Conservation (phyloP, 2,113 vertebrate species). For the Bostrychus sinensis region DNA sequence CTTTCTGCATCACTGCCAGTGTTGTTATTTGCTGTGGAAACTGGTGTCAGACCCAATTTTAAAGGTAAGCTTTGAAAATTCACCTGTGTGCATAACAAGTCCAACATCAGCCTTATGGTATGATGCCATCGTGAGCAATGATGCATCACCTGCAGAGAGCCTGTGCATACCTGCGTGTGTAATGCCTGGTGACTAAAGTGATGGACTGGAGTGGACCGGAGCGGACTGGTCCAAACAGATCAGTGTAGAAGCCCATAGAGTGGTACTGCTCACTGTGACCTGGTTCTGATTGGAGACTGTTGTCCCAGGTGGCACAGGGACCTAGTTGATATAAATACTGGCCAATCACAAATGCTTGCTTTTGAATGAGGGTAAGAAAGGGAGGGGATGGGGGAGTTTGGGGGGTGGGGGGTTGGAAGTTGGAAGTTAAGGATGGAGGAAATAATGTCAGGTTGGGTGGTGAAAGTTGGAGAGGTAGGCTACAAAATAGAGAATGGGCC, state of each 20-base stretch:
- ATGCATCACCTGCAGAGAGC: slow-evolving; percentile 60
- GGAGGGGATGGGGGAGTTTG: slow-evolving; percentile 43
- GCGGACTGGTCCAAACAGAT: slow-evolving; percentile 55
- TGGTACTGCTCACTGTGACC: slow-evolving; percentile 71
- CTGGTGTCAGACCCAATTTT: neutral
- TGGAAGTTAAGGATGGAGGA: slow-evolving; percentile 54
- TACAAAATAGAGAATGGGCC: slow-evolving; percentile 11
- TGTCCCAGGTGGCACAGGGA: slow-evolving; percentile 82
- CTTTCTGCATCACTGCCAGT: slow-evolving; percentile 39
- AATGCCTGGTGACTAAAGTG: slow-evolving; percentile 52
- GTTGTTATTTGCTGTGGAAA: slow-evolving; percentile 35
- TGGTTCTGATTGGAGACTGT: slow-evolving; percentile 79
- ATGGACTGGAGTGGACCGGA: slow-evolving; percentile 51
- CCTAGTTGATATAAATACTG: slow-evolving; percentile 85
- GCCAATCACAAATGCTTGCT: slow-evolving; percentile 78
- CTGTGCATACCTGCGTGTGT: slow-evolving; percentile 35
- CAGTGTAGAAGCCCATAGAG: slow-evolving; percentile 51
- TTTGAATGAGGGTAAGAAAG: slow-evolving; percentile 71
- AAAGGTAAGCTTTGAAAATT: slow-evolving; percentile 43
- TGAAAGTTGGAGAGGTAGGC: slow-evolving; percentile 28
- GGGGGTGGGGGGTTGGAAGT: slow-evolving; percentile 38
- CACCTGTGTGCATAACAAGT: slow-evolving; percentile 53
- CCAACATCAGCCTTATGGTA: slow-evolving; percentile 29
- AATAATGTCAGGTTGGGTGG: slow-evolving; percentile 44
- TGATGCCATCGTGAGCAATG: slow-evolving; percentile 36